Percentiles rank a stretch among this genome's conserved stretches.
Conservation (phyloP, 2,113 vertebrate genomes). For the Fregetta grallaria region DNA sequence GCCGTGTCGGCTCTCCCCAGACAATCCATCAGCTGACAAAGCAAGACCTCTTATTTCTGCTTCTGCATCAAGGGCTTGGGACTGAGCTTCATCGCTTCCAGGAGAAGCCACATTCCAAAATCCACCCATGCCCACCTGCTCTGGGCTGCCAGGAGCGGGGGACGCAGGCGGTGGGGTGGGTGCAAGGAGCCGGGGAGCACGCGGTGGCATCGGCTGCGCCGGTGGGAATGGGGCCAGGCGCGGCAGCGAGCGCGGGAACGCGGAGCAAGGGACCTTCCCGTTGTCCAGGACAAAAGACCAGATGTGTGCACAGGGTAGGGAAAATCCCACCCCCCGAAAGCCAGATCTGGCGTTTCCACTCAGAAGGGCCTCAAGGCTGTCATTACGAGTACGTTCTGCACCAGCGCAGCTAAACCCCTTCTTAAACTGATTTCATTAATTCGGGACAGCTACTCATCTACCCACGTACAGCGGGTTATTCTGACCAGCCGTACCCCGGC, state of each 20-base stretch:
- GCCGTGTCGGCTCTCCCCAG: neutral
- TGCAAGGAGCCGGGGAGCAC: neutral
- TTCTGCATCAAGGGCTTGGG: accelerated
- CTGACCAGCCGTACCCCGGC: neutral
- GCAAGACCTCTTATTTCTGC: neutral
- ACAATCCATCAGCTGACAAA: neutral
- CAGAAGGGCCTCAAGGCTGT: neutral
- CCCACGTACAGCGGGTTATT: neutral
- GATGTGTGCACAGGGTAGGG: neutral
- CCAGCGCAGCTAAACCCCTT: neutral
- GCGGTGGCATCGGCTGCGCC: neutral
- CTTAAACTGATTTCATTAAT: neutral
- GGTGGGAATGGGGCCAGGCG: neutral
- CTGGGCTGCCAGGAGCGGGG: neutral
- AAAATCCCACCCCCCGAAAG: neutral
- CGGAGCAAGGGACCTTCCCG: neutral
- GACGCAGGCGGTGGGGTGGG: neutral
- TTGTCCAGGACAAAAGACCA: constrained; percentile 3
- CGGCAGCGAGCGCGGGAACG: accelerated
- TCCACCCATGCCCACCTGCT: neutral
- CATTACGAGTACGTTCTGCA: neutral
- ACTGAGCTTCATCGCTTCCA: neutral
- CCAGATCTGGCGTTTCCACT: neutral
- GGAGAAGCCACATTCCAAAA: neutral
- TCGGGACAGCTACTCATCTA: neutral